Conservation (phyloP, 2,113 vertebrate species). For the Aix galericulata region DNA sequence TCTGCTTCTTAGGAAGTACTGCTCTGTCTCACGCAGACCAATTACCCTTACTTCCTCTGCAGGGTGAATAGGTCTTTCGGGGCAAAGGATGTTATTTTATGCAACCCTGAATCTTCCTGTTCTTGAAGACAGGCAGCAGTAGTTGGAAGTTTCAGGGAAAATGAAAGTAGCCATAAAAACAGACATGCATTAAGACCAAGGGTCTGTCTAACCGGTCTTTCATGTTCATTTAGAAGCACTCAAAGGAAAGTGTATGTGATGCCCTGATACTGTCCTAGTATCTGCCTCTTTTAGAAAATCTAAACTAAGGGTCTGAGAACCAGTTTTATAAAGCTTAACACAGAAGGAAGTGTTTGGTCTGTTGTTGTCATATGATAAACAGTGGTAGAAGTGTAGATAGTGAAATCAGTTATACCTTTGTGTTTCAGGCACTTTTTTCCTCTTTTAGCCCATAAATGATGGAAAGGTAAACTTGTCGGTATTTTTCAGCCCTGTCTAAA, state of each 20-base stretch:
- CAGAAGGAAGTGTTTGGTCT: background rate
- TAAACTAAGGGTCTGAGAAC: background rate
- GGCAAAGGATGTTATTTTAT: background rate
- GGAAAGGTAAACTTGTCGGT: background rate
- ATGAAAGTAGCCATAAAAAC: background rate
- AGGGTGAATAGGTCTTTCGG: background rate
- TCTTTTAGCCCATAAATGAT: background rate
- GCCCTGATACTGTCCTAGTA: background rate
- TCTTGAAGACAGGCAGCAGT: background rate
- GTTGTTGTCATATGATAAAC: background rate
- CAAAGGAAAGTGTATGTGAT: background rate
- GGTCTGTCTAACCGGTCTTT: background rate
- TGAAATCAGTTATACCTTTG: background rate
- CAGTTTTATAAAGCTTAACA: background rate
- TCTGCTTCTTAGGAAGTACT: background rate
- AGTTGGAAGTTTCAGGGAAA: background rate
- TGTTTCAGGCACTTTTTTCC: background rate
- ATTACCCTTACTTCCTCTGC: background rate
- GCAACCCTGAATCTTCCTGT: background rate
- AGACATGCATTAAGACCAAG: background rate
- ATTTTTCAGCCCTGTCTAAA: background rate
- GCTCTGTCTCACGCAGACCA: background rate
- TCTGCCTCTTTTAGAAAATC: background rate
- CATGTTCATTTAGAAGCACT: accelerated
- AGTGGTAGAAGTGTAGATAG: background rate